These are phyloP conservation scores for Bradypus variegatus DNA, from an alignment of 2,797 vertebrate genomes.

Conservation along the genomic window DNA sequence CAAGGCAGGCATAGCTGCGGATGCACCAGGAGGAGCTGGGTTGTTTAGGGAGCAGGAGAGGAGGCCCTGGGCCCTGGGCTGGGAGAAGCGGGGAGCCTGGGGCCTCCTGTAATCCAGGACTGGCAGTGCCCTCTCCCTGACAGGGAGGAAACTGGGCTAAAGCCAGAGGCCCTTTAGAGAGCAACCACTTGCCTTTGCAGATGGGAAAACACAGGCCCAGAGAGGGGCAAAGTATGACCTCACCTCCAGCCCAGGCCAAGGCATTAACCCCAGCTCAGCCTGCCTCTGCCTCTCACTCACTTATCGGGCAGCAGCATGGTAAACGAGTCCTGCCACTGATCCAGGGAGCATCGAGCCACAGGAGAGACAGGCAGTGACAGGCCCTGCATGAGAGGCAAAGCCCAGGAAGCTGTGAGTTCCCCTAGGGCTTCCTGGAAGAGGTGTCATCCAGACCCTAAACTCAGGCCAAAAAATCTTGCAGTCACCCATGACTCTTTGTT, in stretches of 20 bases:
- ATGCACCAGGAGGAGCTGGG: neutral
- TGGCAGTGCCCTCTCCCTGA: neutral
- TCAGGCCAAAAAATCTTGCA: neutral
- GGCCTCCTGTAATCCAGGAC: neutral
- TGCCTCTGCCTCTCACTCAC: neutral
- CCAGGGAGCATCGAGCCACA: neutral
- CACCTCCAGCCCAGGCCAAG: neutral
- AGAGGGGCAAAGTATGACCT: neutral
- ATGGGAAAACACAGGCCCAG: neutral
- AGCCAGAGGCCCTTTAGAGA: neutral
- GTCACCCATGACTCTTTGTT: neutral
- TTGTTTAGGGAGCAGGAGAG: neutral
- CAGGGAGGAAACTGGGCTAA: neutral
- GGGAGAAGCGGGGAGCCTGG: neutral
- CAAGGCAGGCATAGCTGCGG: neutral
- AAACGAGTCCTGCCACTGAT: neutral
- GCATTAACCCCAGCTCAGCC: neutral
- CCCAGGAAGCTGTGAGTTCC: neutral
- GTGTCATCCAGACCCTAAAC: neutral
- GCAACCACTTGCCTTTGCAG: neutral
- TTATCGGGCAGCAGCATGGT: neutral
- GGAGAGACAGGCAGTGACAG: neutral
- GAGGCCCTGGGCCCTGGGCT: too few relatives aligned
- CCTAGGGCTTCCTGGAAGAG: slow-evolving; percentile 1
- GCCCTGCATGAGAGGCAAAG: neutral